Base-by-base conservation (phyloP, 1,140 invertebrate genomes). In the Chymomyza costata region DNA sequence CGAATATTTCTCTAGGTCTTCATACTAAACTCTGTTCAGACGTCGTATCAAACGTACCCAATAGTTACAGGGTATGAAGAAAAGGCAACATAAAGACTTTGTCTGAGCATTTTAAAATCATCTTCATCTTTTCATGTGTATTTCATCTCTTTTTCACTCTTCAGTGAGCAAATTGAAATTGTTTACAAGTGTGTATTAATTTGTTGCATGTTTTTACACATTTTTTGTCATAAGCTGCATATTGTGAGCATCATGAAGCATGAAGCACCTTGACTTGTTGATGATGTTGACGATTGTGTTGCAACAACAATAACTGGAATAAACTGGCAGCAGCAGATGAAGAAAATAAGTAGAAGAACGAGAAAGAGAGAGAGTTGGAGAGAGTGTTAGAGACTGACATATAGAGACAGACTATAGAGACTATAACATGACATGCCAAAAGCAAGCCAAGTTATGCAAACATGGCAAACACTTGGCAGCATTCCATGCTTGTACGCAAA, bases 151-250 rank as follows among this genome's bases (percentile, higher is more conserved):
- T n/a, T n/a, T n/a, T n/a, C n/a, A n/a, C n/a, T n/a, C n/a, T n/a
- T n/a, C n/a, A n/a, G n/a, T n/a, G n/a, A n/a, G n/a, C n/a, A n/a
- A n/a, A n/a, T n/a, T n/a, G n/a, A n/a, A n/a, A n/a, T n/a, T n/a
- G 25, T 39, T 25, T 31, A 14, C 41, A 19, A 31, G 41, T 28
- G 31, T 28, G 43, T 61, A 65, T 70, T 65, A 62, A 63, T 70
- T 76, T 78, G 59, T 62, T 62, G 50, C 52, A 66, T 63, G 38
- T 66, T 58, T 71, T 70, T 34, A n/a, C n/a, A 64, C 61, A 60
- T 40, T 45, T 59, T 56, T 30, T 54, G 45, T 58, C 70, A 78
- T 76, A 78, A 78, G 63, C 71, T 66, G 62, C 55, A 64, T 63
- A 51, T 69, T 52, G 53, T 63, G 39, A 38, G 32, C 34, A 38